Conservation (phyloP, 2,113 vertebrate genomes). For the Dasypus novemcinctus region DNA sequence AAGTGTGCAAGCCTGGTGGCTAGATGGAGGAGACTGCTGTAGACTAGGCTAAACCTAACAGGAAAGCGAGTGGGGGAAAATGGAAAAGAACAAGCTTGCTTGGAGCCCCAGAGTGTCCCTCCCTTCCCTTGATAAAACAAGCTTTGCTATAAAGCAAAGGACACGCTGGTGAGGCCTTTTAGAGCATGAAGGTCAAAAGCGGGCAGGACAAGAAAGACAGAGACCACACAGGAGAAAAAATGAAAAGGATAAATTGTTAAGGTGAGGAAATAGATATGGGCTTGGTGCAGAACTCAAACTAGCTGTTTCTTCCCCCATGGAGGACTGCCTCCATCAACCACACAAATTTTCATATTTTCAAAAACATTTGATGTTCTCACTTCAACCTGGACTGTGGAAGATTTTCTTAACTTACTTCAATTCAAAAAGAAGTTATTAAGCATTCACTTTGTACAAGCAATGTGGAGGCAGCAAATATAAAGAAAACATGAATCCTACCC, state of each 20-base stretch:
- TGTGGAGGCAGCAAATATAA: neutral
- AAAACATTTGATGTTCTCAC: neutral
- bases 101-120: neutral
- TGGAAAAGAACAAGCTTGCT: accelerated
- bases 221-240: neutral
- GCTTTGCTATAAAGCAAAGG: neutral
- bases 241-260: neutral
- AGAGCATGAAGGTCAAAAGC: neutral
- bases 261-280: neutral
- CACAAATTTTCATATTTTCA: neutral
- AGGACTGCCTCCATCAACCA: neutral
- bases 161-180: neutral
- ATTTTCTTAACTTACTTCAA: constrained; percentile 5
- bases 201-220: neutral
- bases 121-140: neutral
- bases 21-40: neutral
- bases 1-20: neutral
- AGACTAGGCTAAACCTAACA: neutral
- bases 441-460: neutral
- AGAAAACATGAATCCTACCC: neutral
- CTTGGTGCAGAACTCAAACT: neutral
- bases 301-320: neutral
- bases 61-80: neutral
- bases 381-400: neutral
- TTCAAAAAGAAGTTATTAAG: neutral